phyloP scores from a whole-genome alignment of 2,888 invertebrate species.

The Abscondita cerata region DNA sequence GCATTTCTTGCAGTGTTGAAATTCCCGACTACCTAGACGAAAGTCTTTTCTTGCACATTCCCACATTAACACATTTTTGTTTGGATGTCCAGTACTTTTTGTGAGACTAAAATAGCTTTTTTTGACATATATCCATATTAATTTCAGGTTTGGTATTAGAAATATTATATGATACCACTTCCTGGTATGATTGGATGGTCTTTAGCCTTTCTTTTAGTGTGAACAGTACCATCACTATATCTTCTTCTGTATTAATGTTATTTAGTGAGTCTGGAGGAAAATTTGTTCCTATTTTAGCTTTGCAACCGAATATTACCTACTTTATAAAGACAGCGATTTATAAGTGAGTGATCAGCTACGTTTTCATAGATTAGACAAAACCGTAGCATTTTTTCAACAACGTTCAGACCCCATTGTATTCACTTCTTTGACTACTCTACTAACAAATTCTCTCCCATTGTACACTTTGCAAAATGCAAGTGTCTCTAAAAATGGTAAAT shows the following conservation, averaged over 20 bases:
- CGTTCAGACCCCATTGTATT: constrained; percentile 33
- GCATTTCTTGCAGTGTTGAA: constrained; percentile 25
- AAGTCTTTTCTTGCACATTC: constrained; percentile 22
- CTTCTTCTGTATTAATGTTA: neutral
- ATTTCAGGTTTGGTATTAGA: neutral
- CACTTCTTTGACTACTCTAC: constrained; percentile 13
- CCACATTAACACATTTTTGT: constrained; percentile 20
- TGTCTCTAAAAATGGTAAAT: constrained; percentile 15
- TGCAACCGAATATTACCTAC: neutral
- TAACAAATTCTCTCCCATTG: constrained; percentile 27
- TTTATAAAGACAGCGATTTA: constrained; percentile 50
- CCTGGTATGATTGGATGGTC: neutral
- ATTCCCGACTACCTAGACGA: constrained; percentile 23
- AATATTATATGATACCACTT: neutral
- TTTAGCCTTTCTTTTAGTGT: neutral
- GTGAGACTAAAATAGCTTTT: constrained; percentile 7
- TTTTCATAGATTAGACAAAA: constrained; percentile 57
- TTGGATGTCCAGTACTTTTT: neutral
- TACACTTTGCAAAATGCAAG: constrained; percentile 15
- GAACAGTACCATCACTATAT: neutral
- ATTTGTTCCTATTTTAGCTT: constrained; percentile 31
- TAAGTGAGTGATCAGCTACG: constrained; percentile 49
- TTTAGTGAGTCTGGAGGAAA: neutral
- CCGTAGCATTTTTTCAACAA: constrained; percentile 50
- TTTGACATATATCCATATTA: constrained; percentile 36